phyloP scores from a whole-genome alignment of 2,797 vertebrate genomes.

The Xenopus petersii region DNA sequence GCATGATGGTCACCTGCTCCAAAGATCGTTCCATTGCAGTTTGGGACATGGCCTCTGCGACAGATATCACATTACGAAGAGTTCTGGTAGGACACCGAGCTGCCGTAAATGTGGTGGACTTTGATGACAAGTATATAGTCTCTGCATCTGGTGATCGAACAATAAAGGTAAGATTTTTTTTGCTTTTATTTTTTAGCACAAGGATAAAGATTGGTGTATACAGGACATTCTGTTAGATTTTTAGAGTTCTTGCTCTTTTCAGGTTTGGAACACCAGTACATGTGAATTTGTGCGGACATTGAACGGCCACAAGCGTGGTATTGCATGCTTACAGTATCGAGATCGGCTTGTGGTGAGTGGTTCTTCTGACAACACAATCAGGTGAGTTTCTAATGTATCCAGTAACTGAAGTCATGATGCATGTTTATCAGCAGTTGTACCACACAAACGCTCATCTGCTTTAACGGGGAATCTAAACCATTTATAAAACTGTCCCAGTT shows the following conservation, averaged over 20 bases:
- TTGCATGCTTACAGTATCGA: slow-evolving; percentile 97
- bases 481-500: too few species aligned
- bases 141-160: slow-evolving; percentile 78
- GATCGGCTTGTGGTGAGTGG: slow-evolving; percentile 97
- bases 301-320: slow-evolving; percentile 96
- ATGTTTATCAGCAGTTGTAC: too few species aligned
- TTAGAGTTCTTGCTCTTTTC: not conserved
- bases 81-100: slow-evolving; percentile 95
- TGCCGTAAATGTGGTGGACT: slow-evolving; percentile 97
- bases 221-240: not conserved
- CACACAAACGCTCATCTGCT: too few species aligned
- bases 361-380: slow-evolving; percentile 97
- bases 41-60: slow-evolving; percentile 98
- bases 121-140: slow-evolving; percentile 88
- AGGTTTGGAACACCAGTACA: slow-evolving; percentile 99
- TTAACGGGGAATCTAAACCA: too few species aligned
- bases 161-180: slow-evolving; percentile 68
- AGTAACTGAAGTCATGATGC: too few species aligned
- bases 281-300: slow-evolving; percentile 98
- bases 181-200: too few species aligned
- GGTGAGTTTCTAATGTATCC: slow-evolving; percentile 64
- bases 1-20: slow-evolving; percentile 80
- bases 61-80: slow-evolving; percentile 93
- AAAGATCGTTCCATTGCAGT: slow-evolving; percentile 89
- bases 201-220: too few species aligned